phyloP scores from a whole-genome alignment of 2,113 vertebrate genomes.

The Corythornis cristatus region DNA sequence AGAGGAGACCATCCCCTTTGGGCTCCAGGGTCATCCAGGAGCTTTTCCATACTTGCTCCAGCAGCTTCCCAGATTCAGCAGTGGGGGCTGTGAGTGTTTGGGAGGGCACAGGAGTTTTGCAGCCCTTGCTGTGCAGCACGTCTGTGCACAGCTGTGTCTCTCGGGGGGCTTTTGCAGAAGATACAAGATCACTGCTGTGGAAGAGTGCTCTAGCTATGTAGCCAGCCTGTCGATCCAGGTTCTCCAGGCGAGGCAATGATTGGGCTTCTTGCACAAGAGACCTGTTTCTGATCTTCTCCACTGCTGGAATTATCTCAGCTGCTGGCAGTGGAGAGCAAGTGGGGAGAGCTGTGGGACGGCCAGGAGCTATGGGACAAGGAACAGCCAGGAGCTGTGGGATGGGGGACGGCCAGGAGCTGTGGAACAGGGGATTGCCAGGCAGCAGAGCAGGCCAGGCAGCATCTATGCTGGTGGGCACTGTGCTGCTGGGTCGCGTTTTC shows the following conservation, averaged over 20 bases:
- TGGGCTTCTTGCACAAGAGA: background rate
- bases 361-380: no score
- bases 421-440: background rate
- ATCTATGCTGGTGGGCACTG: background rate
- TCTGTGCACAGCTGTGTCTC: fast-evolving
- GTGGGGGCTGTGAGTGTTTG: background rate
- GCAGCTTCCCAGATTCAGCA: background rate
- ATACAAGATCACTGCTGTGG: fast-evolving
- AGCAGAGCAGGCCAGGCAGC: background rate
- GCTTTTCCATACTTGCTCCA: background rate
- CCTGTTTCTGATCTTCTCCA: slow-evolving; percentile 10
- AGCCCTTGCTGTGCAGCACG: background rate
- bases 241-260: background rate
- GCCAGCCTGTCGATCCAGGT: fast-evolving
- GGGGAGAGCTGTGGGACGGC: background rate
- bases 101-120: background rate
- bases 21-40: background rate
- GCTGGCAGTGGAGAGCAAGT: background rate
- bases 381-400: no score
- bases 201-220: background rate
- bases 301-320: background rate
- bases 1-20: background rate
- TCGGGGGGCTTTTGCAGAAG: background rate
- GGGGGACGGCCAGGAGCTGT: no score
- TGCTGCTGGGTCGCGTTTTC: fast-evolving